These are phyloP conservation scores for Helicorthomorpha holstii DNA, from an alignment of 1,140 invertebrate genomes.

Conservation along the genomic window DNA sequence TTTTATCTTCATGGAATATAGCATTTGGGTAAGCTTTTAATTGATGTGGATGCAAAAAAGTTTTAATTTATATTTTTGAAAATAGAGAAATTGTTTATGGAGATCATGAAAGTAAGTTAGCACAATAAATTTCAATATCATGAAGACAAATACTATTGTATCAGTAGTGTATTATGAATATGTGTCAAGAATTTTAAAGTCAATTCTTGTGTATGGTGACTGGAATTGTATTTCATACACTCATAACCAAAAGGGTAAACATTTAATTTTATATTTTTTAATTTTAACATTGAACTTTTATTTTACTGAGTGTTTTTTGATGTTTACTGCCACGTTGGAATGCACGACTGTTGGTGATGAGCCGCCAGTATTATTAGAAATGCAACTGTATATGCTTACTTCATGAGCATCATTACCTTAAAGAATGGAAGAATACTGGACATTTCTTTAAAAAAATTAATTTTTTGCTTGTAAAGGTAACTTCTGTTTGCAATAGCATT, in stretches of 20 bases:
- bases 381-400: constrained; percentile 19
- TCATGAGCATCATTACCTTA: constrained; percentile 32
- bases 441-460: neutral
- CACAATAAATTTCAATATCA: neutral
- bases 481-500: too few relatives aligned
- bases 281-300: neutral
- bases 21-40: constrained; percentile 39
- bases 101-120: constrained; percentile 46
- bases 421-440: constrained; percentile 53
- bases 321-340: constrained; percentile 78
- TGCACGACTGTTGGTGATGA: constrained; percentile 54
- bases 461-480: too few relatives aligned
- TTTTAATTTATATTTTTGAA: neutral
- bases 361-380: constrained; percentile 43
- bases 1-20: constrained; percentile 62
- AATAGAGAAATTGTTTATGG: constrained; percentile 58
- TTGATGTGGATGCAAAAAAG: neutral
- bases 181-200: constrained; percentile 61
- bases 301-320: constrained; percentile 66
- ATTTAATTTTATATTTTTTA: neutral
- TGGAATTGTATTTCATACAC: constrained; percentile 88
- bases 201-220: constrained; percentile 80
- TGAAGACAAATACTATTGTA: neutral
- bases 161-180: constrained; percentile 64
- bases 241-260: constrained; percentile 53